Percentiles rank a stretch among this genome's conserved stretches.
Conservation (phyloP, 2,888 invertebrate species). For the Acleris emargana region DNA sequence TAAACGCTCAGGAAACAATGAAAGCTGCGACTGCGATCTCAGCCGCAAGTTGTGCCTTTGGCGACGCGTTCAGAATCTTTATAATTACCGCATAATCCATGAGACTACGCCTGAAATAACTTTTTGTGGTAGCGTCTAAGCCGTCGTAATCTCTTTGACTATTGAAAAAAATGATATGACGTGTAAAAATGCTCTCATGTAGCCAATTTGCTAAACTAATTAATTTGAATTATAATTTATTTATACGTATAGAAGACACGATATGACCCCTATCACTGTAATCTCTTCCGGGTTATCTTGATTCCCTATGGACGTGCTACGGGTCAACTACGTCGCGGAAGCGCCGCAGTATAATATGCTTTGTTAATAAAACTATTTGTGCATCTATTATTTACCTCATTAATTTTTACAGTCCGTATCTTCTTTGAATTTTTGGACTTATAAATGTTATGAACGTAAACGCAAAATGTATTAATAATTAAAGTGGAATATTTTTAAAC, state of each 20-base stretch:
- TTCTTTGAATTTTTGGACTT: no score
- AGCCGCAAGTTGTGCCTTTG: constrained; percentile 34
- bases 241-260: constrained; percentile 22
- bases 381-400: background rate
- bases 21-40: constrained; percentile 43
- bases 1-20: constrained; percentile 50
- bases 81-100: background rate
- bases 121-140: no score
- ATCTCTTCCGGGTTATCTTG: constrained; percentile 31
- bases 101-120: no score
- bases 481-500: no score
- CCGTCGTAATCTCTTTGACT: no score
- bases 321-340: constrained; percentile 17
- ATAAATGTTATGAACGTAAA: no score
- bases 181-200: no score
- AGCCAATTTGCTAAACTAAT: no score
- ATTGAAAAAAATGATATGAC: no score
- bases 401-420: no score
- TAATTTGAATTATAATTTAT: no score
- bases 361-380: constrained; percentile 6
- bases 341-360: background rate
- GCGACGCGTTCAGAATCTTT: constrained; percentile 17
- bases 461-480: no score
- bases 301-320: constrained; percentile 31
- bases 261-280: constrained; percentile 27